These are phyloP conservation scores for Limenitis arthemis DNA, from an alignment of 2,888 invertebrate genomes.

Conservation along the genomic window DNA sequence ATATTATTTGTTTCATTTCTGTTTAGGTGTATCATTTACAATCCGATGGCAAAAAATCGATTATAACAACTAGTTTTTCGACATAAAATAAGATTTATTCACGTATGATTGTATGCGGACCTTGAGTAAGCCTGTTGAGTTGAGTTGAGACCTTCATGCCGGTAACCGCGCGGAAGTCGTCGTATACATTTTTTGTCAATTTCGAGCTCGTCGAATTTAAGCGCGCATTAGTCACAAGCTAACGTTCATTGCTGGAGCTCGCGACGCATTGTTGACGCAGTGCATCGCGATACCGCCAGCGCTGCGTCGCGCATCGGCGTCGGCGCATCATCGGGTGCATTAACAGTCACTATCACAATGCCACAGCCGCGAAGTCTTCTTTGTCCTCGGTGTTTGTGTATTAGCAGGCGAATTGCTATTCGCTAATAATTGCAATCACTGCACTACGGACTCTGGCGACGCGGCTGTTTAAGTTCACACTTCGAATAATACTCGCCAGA, in stretches of 20 bases:
- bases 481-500: conserved; percentile 32
- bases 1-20: conserved; percentile 46
- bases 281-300: conserved; percentile 49
- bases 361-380: conserved; percentile 53
- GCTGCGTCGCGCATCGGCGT: conserved; percentile 4
- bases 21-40: conserved; percentile 41
- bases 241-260: conserved; percentile 49
- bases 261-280: conserved; percentile 50
- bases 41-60: conserved; percentile 48
- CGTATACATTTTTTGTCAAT: conserved; percentile 65
- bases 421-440: conserved; percentile 6
- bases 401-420: conserved; percentile 20
- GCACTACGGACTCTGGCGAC: too few species aligned
- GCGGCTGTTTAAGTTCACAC: conserved; percentile 39
- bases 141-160: conserved; percentile 69
- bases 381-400: conserved; percentile 38
- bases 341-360: conserved; percentile 65
- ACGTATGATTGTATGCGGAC: conserved; percentile 68
- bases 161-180: conserved; percentile 71
- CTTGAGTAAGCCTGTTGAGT: conserved; percentile 65
- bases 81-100: conserved; percentile 64
- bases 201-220: conserved; percentile 62
- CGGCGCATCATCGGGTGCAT: conserved; percentile 45
- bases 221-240: conserved; percentile 63
- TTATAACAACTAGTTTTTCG: conserved; percentile 54